Conservation (phyloP, 2,888 invertebrate species). For the Biston betularia region DNA sequence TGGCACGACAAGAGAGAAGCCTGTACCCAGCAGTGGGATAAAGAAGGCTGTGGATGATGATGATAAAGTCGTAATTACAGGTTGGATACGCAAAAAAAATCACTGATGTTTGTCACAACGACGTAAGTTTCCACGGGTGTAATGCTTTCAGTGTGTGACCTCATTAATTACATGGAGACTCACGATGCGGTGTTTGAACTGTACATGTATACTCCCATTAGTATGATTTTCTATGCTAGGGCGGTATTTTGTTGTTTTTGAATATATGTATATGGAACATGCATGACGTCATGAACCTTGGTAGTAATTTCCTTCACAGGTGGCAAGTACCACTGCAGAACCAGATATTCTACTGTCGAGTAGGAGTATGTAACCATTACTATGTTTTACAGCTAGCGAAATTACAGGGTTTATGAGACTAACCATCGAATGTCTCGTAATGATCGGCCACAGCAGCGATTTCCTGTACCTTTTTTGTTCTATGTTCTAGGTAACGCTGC, state of each 20-base stretch:
- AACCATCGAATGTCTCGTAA: too few relatives aligned
- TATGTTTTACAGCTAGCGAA: too few relatives aligned
- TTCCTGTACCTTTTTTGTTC: not conserved
- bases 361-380: too few relatives aligned
- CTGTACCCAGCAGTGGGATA: too few relatives aligned
- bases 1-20: too few relatives aligned
- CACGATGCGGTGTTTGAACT: conserved; percentile 11
- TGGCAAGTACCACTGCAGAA: too few relatives aligned
- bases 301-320: too few relatives aligned
- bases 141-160: conserved; percentile 16
- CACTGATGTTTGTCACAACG: conserved; percentile 2
- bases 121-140: conserved; percentile 17
- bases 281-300: not conserved
- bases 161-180: conserved; percentile 20
- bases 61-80: not conserved
- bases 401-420: too few relatives aligned
- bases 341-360: too few relatives aligned
- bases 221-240: conserved; percentile 6
- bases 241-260: not conserved
- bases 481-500: too few relatives aligned
- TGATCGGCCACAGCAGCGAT: too few relatives aligned
- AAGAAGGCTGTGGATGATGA: too few relatives aligned
- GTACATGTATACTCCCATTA: conserved; percentile 19
- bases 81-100: not conserved
- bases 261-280: not conserved